phyloP scores from a whole-genome alignment of 2,113 vertebrate genomes.

The Paramisgurnus dabryanus region DNA sequence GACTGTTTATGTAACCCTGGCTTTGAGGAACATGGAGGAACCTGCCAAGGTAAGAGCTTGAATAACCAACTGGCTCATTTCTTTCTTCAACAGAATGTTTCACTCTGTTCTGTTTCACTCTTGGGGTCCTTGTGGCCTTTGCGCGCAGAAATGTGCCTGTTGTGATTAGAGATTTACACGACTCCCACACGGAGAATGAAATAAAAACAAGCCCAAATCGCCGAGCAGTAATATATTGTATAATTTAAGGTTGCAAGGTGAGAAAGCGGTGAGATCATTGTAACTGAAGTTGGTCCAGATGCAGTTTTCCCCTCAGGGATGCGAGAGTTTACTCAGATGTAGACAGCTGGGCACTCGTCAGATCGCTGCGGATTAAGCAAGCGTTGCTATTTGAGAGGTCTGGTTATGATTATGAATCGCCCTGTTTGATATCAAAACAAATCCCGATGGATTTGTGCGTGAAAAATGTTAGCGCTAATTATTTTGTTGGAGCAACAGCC shows the following conservation, averaged over 20 bases:
- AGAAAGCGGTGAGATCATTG: slow-evolving; percentile 27
- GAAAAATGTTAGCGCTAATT: slow-evolving; percentile 41
- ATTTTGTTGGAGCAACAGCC: slow-evolving; percentile 44
- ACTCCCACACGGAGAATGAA: neutral
- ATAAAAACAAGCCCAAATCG: neutral
- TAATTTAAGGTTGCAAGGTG: slow-evolving; percentile 29
- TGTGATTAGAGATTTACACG: neutral
- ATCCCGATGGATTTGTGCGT: slow-evolving; percentile 36
- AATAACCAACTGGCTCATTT: slow-evolving; percentile 9
- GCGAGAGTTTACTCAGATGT: slow-evolving; percentile 18
- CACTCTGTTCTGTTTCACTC: neutral
- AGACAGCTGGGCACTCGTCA: slow-evolving; percentile 44
- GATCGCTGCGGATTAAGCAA: slow-evolving; percentile 41
- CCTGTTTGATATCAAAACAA: slow-evolving; percentile 53
- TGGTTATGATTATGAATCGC: slow-evolving; percentile 49
- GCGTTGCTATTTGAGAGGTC: slow-evolving; percentile 29
- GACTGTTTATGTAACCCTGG: slow-evolving; percentile 92
- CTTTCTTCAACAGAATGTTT: neutral
- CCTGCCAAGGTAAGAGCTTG: slow-evolving; percentile 88
- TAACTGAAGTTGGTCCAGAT: slow-evolving; percentile 8
- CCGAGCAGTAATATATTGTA: neutral
- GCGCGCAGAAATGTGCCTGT: neutral
- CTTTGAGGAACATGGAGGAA: slow-evolving; percentile 85
- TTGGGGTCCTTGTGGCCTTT: neutral
- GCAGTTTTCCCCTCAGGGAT: slow-evolving; percentile 14